A percentile compares a stretch with the other conserved stretches of the same genome.
phyloP scores from a whole-genome alignment of 2,888 invertebrate species.

The Pecten maximus region DNA sequence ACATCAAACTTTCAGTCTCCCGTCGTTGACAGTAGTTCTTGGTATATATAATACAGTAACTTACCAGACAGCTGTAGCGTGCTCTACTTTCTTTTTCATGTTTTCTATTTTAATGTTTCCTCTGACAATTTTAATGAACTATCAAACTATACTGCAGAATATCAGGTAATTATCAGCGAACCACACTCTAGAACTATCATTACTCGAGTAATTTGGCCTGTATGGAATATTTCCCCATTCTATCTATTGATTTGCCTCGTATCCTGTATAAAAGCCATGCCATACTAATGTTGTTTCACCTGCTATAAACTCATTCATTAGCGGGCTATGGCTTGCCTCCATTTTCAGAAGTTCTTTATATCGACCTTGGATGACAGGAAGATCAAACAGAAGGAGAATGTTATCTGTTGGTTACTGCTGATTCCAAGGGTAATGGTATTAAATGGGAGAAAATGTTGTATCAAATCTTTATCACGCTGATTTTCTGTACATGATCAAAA shows the following conservation, averaged over 20 bases:
- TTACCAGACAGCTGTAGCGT: not conserved
- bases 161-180: not conserved
- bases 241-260: not conserved
- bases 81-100: not conserved
- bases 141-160: not conserved
- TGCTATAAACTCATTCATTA: conserved; percentile 28
- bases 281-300: not conserved
- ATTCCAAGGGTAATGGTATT: not conserved
- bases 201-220: not conserved
- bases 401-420: not conserved
- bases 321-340: not conserved
- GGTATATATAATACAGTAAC: not conserved
- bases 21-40: not conserved
- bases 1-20: not conserved
- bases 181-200: not conserved
- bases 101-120: not conserved
- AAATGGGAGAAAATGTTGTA: not conserved
- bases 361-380: conserved; percentile 19
- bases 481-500: not conserved
- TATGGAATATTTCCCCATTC: not conserved
- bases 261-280: not conserved
- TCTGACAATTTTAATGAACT: not conserved
- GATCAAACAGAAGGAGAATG: not conserved
- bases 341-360: conserved; percentile 3
- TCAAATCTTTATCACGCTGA: not conserved